A percentile compares a stretch with the other conserved stretches of the same genome.
These are phyloP conservation scores for Trachelus stipa DNA, from an alignment of 2,888 invertebrate species.

Conservation along the genomic window DNA sequence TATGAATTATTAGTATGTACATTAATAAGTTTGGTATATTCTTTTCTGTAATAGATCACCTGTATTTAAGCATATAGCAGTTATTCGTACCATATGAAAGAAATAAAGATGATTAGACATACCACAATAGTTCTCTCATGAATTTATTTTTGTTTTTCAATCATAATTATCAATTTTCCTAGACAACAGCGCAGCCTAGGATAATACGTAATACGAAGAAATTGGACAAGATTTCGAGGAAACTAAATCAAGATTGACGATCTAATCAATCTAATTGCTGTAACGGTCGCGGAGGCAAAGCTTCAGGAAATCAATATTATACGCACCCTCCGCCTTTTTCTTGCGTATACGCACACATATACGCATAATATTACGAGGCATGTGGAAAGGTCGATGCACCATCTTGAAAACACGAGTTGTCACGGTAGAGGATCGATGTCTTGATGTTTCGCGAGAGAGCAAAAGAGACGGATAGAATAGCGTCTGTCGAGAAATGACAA, in stretches of 20 bases:
- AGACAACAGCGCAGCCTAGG: background rate
- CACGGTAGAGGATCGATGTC: background rate
- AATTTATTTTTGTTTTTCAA: background rate
- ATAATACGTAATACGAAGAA: background rate
- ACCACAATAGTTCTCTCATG: background rate
- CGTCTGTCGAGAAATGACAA: background rate
- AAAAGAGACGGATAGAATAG: background rate
- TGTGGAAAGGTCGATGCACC: conserved; percentile 23
- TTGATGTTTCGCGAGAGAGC: background rate
- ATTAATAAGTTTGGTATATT: conserved; percentile 62
- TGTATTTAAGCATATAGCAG: conserved; percentile 64
- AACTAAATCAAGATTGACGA: background rate
- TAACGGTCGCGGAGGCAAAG: background rate
- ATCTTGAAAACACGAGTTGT: conserved; percentile 21
- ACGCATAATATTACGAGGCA: background rate
- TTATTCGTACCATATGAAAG: conserved; percentile 58
- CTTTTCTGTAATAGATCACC: conserved; percentile 61
- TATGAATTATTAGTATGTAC: conserved; percentile 58
- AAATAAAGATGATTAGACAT: conserved; percentile 63
- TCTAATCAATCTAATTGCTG: background rate
- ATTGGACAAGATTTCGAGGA: background rate
- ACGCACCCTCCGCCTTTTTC: background rate
- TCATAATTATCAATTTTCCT: background rate
- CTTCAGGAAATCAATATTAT: conserved; percentile 3
- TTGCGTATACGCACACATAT: background rate